These are phyloP conservation scores for Clarias macrocephalus DNA, from an alignment of 2,113 vertebrate species.

Conservation along the genomic window DNA sequence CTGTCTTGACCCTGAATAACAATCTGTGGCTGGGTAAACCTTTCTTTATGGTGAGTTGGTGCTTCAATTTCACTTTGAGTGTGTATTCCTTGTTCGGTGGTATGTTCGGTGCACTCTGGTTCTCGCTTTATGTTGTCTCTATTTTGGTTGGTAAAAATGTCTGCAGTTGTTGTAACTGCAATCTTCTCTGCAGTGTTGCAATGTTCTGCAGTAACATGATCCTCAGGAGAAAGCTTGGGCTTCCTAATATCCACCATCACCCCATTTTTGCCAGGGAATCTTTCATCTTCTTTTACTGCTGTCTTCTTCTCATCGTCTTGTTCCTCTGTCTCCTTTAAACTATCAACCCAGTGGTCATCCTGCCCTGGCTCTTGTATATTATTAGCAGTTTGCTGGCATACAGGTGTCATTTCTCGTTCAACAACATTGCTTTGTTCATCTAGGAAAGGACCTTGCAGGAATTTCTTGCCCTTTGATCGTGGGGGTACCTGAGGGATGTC, in stretches of 20 bases:
- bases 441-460: slow-evolving; percentile 6
- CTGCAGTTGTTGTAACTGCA: background rate
- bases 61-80: background rate
- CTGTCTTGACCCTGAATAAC: background rate
- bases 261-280: slow-evolving; percentile 9
- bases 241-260: background rate
- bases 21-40: background rate
- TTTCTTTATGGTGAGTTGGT: background rate
- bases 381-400: slow-evolving; percentile 55
- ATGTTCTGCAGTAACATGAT: background rate
- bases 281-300: background rate
- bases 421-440: slow-evolving; percentile 49
- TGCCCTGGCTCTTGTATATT: slow-evolving; percentile 25
- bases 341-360: slow-evolving; percentile 22
- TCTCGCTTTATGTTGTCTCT: background rate
- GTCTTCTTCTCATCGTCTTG: slow-evolving; percentile 22
- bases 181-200: background rate
- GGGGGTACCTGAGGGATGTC: slow-evolving; percentile 39
- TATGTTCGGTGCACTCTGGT: background rate
- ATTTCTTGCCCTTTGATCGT: slow-evolving; percentile 32
- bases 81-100: background rate
- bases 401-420: slow-evolving; percentile 59
- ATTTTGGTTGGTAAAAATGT: background rate
- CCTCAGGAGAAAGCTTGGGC: background rate
- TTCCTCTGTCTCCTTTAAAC: background rate